Base-by-base conservation (phyloP, 2,888 invertebrate genomes). In the Phragmatobia fuliginosa region DNA sequence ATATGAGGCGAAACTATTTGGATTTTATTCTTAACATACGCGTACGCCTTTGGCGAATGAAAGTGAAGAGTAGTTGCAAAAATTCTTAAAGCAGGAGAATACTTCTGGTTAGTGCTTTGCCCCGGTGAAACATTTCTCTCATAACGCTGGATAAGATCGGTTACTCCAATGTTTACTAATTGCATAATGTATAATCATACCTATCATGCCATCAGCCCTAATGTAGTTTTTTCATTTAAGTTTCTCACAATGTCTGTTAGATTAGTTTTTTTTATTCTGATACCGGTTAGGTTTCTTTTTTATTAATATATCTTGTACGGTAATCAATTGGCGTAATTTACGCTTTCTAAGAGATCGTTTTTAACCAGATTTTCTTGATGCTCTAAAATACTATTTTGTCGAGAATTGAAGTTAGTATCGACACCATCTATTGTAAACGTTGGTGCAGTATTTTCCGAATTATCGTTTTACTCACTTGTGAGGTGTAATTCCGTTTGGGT, bases 11-110 rank as follows among this genome's bases (percentile, higher is more conserved):
- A 28, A 52, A 25, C 11, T 5, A 28, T 61, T 2, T 56, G 18
- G n/a, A 67, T 62, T 10, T 18, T 62, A 62, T 62, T 25, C 21
- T 62, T n/a, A 1, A 67, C 62, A 52, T 52, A 67, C 38, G 49
- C 33, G 8, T 61, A 67, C 1, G 62, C 67, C 21, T 62, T 61
- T 8, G 62, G 61, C 25, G 67, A 67, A 18, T 62, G 62, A 67
- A 52, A 62, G 28, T 67, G 61, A 8, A 62, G 62, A 38, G 62
- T 67, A 10, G 11, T 10, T 4, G 67, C 61, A 36, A 67, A 62
- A 21, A 16, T 38, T 67, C 66, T 59, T 41, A 66, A 36, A 1
- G 18, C 10, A 4, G 66, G 59, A 28, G 59, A 59, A 59, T 66
- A 66, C 31, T 66, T 66, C 32, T 36, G 33, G 21, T 7, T 25